phyloP scores from a whole-genome alignment of 2,113 vertebrate species.

The Fulica atra region DNA sequence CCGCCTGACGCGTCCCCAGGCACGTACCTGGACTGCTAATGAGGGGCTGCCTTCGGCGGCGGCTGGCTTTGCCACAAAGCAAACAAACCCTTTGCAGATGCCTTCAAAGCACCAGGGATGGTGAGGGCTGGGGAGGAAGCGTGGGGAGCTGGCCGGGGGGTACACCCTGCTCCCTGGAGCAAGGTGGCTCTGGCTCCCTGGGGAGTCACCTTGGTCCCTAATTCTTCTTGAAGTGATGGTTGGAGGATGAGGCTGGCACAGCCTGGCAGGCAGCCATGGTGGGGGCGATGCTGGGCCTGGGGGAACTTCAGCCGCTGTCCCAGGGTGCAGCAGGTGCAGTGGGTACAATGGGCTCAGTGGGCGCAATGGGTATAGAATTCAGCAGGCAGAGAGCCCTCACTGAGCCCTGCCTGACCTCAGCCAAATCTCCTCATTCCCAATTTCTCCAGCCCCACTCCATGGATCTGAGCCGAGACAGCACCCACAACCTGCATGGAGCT shows the following conservation, averaged over 20 bases:
- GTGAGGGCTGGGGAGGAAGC: conserved; percentile 34
- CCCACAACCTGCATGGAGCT: fast-evolving
- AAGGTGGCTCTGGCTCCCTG: fast-evolving
- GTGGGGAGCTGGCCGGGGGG: background rate
- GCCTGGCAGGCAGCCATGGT: background rate
- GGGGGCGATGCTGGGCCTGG: fast-evolving
- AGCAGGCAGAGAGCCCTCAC: background rate
- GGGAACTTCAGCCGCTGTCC: background rate
- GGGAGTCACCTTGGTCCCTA: background rate
- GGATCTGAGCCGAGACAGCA: background rate
- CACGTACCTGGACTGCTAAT: conserved; percentile 60
- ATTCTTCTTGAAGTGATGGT: background rate
- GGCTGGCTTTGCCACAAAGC: conserved; percentile 53
- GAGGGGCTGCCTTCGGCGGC: conserved; percentile 38
- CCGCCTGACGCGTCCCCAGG: conserved; percentile 7
- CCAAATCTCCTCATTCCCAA: background rate
- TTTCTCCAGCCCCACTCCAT: background rate
- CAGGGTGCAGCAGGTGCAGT: too few relatives aligned
- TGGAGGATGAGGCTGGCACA: background rate
- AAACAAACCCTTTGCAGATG: conserved; percentile 60
- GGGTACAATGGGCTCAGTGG: too few relatives aligned
- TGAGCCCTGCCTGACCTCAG: background rate
- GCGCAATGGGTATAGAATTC: background rate
- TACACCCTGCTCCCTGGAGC: fast-evolving
- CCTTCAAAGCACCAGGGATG: background rate